phyloP scores from a whole-genome alignment of 64 coral and sea anemone species.

The Orbicella faveolata region DNA sequence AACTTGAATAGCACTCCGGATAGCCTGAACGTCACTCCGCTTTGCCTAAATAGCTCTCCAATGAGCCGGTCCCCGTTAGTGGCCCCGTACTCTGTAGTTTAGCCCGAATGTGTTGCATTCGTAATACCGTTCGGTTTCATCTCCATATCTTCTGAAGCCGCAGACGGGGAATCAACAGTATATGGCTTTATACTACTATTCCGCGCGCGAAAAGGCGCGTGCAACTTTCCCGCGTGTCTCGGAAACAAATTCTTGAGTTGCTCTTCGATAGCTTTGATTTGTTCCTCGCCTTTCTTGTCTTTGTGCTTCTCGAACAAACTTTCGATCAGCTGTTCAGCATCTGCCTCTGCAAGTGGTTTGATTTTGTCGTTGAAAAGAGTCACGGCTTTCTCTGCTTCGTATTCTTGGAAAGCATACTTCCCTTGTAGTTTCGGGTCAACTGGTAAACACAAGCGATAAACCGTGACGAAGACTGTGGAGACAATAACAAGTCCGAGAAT shows the following conservation, averaged over 20 bases:
- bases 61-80: too few relatives aligned
- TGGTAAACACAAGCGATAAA: conserved; percentile 44
- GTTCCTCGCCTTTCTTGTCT: conserved; percentile 30
- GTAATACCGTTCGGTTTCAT: too few relatives aligned
- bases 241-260: conserved; percentile 59
- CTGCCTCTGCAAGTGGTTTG: conserved; percentile 58
- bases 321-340: conserved; percentile 44
- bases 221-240: conserved; percentile 31
- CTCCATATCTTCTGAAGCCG: too few relatives aligned
- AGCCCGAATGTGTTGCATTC: too few relatives aligned
- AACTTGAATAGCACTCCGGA: too few relatives aligned
- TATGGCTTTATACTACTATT: not conserved
- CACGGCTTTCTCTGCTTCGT: conserved; percentile 69
- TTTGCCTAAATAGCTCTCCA: too few relatives aligned
- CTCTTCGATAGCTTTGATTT: conserved; percentile 20
- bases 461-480: conserved; percentile 51
- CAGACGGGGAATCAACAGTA: too few relatives aligned
- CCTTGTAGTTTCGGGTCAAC: conserved; percentile 42
- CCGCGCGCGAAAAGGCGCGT: conserved; percentile 17
- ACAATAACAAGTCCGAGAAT: conserved; percentile 44
- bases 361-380: conserved; percentile 66
- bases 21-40: too few relatives aligned
- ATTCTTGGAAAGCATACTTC: conserved; percentile 57
- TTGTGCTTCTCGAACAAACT: conserved; percentile 57
- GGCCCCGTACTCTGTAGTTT: too few relatives aligned